A percentile compares a stretch with the other conserved stretches of the same genome.
Conservation (phyloP, 1,140 invertebrate genomes). For the Eupeodes corollae region DNA sequence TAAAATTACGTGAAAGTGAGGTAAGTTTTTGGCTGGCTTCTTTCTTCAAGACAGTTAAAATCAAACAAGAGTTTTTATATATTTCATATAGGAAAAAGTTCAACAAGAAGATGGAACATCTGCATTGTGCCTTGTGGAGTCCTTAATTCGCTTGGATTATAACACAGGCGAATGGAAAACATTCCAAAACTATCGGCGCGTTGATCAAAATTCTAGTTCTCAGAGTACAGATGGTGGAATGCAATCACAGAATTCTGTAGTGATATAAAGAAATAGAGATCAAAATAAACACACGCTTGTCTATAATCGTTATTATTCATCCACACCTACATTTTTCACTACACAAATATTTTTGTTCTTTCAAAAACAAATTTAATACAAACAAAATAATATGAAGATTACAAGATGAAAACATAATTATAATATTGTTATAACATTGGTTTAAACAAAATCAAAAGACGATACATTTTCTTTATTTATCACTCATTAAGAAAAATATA, state of each 20-base stretch:
- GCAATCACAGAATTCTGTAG: slow-evolving; percentile 13
- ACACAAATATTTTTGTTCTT: neutral
- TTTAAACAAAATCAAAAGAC: no score
- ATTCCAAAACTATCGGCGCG: slow-evolving; percentile 57
- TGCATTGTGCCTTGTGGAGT: slow-evolving; percentile 58
- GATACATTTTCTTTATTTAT: no score
- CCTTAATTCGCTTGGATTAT: slow-evolving; percentile 82
- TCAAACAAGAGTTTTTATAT: neutral
- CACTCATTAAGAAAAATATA: no score
- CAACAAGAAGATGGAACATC: slow-evolving; percentile 49
- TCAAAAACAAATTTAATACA: neutral
- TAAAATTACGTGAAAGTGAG: slow-evolving; percentile 35
- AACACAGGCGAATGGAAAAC: slow-evolving; percentile 76
- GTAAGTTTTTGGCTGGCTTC: slow-evolving; percentile 12
- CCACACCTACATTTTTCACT: neutral
- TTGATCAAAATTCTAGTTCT: slow-evolving; percentile 28
- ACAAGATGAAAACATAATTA: no score
- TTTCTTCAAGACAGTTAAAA: neutral
- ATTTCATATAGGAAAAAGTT: slow-evolving; percentile 51
- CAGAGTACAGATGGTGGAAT: slow-evolving; percentile 1
- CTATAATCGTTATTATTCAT: neutral
- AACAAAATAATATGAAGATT: no score
- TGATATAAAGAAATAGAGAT: slow-evolving; percentile 8
- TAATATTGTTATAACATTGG: no score
- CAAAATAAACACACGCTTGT: neutral